Evolutionary conservation across 2,888 invertebrate species (phyloP), one percentile per base, ranked within the genome.

Genomic region (Leucozona laternaria): DNA sequence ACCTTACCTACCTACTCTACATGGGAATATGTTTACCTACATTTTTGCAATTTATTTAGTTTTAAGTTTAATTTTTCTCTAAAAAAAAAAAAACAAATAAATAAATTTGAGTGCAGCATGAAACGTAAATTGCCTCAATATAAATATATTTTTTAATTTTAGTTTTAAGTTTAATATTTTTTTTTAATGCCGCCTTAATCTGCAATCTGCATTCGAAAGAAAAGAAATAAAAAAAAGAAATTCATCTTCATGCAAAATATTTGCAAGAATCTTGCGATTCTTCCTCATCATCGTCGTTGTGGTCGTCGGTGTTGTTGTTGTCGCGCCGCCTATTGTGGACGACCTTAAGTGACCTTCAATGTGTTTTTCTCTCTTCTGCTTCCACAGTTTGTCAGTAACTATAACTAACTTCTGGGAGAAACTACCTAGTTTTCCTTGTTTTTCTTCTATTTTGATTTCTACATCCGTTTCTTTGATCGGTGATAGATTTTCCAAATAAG

Each of bases 261-360:
- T 64, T 71, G 76, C 64, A 85, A 66, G 76, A 80, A 53, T 77
- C 34, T 75, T 66, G 62, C 40, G 70, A 70, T 73, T 86, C 78
- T 71, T 82, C 66, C 40, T 72, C 66, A 64, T 25, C 25, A n/a
- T 40, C 22, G 11, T 20, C 48, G 40, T 79, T 48, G n/a, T 77
- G 28, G 48, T 73, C 34, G 45, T 57, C 34, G 45, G 50, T 8
- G 15, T 72, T 40, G 50, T 71, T 34, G 31, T 53, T 62, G 73
- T 75, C 66, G 77, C 64, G 72, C 68, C 57, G 73, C 71, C 79
- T 70, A 71, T 70, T 73, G 80, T 77, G 81, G 83, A 83, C 88
- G 89, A 89, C 89, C 89, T 89, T 89, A 81, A 85, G 82, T 89
- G 89, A 89, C 89, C 88, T 89, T 89, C 88, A 89, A 87, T 88